These are phyloP conservation scores for Poecilus cupreus DNA, from an alignment of 2,888 invertebrate genomes.

Conservation along the genomic window DNA sequence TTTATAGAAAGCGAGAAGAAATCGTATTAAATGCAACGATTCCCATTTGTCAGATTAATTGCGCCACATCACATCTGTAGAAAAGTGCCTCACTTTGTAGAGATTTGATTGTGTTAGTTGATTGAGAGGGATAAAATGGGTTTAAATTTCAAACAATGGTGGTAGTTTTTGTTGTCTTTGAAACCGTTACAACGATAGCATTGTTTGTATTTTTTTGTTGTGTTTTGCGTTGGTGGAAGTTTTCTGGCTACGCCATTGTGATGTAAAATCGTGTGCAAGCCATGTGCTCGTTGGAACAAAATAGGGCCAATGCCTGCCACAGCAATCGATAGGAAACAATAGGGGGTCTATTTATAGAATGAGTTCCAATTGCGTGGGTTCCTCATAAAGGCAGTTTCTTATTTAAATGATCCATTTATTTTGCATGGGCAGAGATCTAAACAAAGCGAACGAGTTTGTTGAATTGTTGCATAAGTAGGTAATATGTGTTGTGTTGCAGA, in stretches of 20 bases:
- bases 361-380: neutral
- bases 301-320: neutral
- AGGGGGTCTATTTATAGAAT: neutral
- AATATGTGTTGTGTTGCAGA: constrained; percentile 65
- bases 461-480: no score
- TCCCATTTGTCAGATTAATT: constrained; percentile 21
- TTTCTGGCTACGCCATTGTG: neutral
- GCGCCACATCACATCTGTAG: neutral
- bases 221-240: neutral
- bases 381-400: neutral
- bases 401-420: neutral
- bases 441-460: no score
- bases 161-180: neutral
- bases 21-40: constrained; percentile 25
- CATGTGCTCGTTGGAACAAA: neutral
- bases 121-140: neutral
- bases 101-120: no score
- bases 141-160: neutral
- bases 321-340: constrained; percentile 12
- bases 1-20: constrained; percentile 17
- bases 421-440: no score
- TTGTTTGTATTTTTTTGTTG: neutral
- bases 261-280: neutral
- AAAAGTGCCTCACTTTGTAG: neutral
- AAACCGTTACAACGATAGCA: neutral